Base-by-base conservation (phyloP, 2,888 invertebrate genomes). In the Orthonychiurus folsomi region DNA sequence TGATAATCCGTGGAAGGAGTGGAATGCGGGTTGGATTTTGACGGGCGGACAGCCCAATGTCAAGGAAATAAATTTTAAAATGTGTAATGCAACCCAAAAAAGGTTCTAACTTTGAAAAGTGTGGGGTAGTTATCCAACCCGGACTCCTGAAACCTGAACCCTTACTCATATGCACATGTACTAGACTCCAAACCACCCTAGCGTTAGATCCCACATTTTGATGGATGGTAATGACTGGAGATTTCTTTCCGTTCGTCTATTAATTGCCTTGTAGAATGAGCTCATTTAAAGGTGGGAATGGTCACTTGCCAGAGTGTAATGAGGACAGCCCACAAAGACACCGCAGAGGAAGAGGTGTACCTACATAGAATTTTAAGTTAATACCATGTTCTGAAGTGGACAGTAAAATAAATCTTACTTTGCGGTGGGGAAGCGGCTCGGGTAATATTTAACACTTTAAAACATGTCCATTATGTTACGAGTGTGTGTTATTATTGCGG, bases 251-350 rank as follows among this genome's bases (percentile, higher is more conserved):
- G 59, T 50, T 59, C 50, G 50, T 52, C 53, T 60, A 60, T 60
- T 60, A 60, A 60, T 60, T 60, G 55, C 48, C 24, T 47, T 60
- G 60, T 60, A 60, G 37, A 60, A 37, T 52, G 55, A 60, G 60
- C 53, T 20, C 50, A 23, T 52, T 60, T 54, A 54, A 47, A 47
- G 54, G 53, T 24, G 53, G 47, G 53, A 60, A 55, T 55, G 54
- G 60, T 52, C 20, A 53, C 60, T 37, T 37, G 37, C 5, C 5
- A 37, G 37, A 5, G 5, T 3, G 27, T 56, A 28, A 56, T 56
- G 56, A 56, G 56, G 56, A 20, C 56, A 56, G 18, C 15, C n/a
- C 23, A 26, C 56, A 56, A 56, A 56, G 56, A 27, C n/a, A 26
- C 21, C 55, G 23, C 5, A 3, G 55, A 12, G 20, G 21, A 23